These are phyloP conservation scores for Erynnis tages DNA, from an alignment of 2,888 invertebrate genomes.

Conservation along the genomic window DNA sequence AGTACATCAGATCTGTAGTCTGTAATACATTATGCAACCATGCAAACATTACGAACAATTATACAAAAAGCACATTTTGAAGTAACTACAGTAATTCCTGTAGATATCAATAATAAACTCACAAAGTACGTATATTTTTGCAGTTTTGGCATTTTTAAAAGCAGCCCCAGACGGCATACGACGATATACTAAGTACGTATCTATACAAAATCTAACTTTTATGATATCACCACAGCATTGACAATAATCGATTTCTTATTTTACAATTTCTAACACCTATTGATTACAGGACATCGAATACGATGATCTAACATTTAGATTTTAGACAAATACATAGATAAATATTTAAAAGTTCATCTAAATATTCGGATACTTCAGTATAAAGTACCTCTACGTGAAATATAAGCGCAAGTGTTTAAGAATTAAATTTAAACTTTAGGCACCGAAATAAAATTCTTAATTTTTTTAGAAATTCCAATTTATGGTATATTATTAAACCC, in stretches of 20 bases:
- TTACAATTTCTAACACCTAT: slow-evolving; percentile 8
- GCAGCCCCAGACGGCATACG: slow-evolving; percentile 4
- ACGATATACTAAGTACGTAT: slow-evolving; percentile 11
- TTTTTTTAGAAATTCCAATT: no score
- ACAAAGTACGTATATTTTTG: no score
- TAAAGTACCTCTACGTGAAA: neutral
- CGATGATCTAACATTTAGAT: slow-evolving; percentile 3
- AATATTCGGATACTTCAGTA: neutral
- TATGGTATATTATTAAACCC: no score
- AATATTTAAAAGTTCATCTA: slow-evolving; percentile 14
- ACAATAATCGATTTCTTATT: slow-evolving; percentile 38
- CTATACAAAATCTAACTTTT: slow-evolving; percentile 52
- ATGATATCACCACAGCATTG: slow-evolving; percentile 67
- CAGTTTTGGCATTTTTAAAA: slow-evolving; percentile 14
- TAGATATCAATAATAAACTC: no score
- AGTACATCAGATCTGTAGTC: no score
- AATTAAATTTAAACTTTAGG: neutral
- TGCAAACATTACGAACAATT: neutral
- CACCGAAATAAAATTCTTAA: slow-evolving; percentile 8
- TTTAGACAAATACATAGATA: slow-evolving; percentile 14
- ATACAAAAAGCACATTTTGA: no score
- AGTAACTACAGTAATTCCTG: no score
- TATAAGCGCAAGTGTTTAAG: slow-evolving; percentile 12
- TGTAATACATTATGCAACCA: no score
- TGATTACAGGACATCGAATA: slow-evolving; percentile 15